Conservation (phyloP, 2,113 vertebrate genomes). For the Albula goreensis region DNA sequence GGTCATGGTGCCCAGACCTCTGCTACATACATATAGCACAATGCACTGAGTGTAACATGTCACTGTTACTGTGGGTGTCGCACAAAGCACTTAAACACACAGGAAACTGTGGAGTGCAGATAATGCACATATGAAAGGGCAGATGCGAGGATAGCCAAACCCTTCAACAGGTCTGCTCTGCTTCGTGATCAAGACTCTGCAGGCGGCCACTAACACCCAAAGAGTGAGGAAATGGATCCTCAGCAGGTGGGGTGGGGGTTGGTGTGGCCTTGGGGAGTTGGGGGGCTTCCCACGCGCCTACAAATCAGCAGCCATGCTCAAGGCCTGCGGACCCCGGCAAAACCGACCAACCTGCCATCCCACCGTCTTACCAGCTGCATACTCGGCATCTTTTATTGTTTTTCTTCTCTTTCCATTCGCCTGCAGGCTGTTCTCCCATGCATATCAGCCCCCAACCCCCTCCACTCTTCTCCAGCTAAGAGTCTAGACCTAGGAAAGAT, state of each 20-base stretch:
- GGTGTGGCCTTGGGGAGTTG: background rate
- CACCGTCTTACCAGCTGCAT: constrained; percentile 11
- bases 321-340: constrained; percentile 18
- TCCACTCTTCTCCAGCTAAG: background rate
- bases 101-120: background rate
- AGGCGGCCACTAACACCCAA: constrained; percentile 50
- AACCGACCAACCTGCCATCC: no score
- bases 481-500: background rate
- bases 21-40: background rate
- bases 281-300: constrained; percentile 21
- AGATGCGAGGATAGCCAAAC: background rate
- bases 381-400: constrained; percentile 41
- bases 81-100: no score
- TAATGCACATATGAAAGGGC: background rate
- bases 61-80: no score
- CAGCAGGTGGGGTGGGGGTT: constrained; percentile 40
- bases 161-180: background rate
- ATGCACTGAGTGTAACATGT: background rate
- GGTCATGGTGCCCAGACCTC: no score
- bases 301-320: constrained; percentile 59
- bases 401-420: constrained; percentile 8
- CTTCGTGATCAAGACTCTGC: constrained; percentile 25
- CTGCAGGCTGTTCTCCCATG: background rate
- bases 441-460: background rate
- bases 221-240: constrained; percentile 44